phyloP scores from a whole-genome alignment of 2,888 invertebrate species.

The Mythimna loreyi region DNA sequence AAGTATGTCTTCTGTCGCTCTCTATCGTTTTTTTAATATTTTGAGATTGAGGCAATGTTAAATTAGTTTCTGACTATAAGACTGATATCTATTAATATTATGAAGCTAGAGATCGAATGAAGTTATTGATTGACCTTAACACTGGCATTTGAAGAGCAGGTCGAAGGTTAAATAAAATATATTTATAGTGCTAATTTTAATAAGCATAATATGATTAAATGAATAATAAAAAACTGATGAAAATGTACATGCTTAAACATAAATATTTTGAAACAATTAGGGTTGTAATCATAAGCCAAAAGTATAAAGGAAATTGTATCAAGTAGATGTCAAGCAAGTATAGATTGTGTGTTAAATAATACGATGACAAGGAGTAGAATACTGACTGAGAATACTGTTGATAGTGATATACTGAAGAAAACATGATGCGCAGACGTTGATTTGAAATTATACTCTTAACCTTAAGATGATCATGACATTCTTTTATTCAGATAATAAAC shows the following conservation, averaged over 20 bases:
- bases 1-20: too few relatives aligned
- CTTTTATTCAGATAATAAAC: too few relatives aligned
- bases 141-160: conserved; percentile 68
- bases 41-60: conserved; percentile 8
- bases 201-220: not conserved
- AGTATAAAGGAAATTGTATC: not conserved
- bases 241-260: too few relatives aligned
- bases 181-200: conserved; percentile 44
- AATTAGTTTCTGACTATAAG: conserved; percentile 20
- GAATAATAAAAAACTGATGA: not conserved
- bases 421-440: not conserved
- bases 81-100: conserved; percentile 29
- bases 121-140: conserved; percentile 69
- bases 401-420: not conserved
- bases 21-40: too few relatives aligned
- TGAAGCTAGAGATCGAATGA: conserved; percentile 6
- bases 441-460: not conserved
- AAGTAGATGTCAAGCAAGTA: not conserved
- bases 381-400: not conserved
- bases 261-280: too few relatives aligned
- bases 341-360: not conserved
- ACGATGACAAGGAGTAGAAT: not conserved
- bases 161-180: conserved; percentile 45
- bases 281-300: not conserved
- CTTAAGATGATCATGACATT: not conserved